Evolutionary conservation across 2,113 vertebrate species (phyloP).

Genomic region (Lynx canadensis): DNA sequence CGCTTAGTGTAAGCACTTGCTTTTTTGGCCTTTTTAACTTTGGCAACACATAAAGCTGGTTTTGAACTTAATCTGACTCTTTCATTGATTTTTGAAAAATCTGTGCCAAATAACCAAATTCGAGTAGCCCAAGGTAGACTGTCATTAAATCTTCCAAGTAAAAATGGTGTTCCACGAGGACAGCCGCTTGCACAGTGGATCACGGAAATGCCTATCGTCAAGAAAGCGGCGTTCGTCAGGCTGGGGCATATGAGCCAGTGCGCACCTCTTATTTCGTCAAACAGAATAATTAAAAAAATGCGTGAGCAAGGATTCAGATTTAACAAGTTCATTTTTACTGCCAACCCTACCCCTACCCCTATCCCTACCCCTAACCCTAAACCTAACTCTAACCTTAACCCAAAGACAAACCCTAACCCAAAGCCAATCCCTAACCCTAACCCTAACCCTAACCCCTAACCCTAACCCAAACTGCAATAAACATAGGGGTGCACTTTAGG

Average conservation of each 20-base stretch:
- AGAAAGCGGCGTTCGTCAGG: not conserved
- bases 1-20: not conserved
- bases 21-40: not conserved
- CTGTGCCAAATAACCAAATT: not conserved
- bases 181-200: fast-evolving
- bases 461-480: too few relatives aligned
- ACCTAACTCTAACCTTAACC: too few relatives aligned
- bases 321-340: not conserved
- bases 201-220: not conserved
- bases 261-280: not conserved
- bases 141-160: not conserved
- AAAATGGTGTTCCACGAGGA: not conserved
- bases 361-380: too few relatives aligned
- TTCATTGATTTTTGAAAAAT: not conserved
- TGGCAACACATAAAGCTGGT: not conserved
- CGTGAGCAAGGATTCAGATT: not conserved
- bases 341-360: fast-evolving
- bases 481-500: not conserved
- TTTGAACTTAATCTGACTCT: not conserved
- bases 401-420: too few relatives aligned
- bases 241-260: too few relatives aligned
- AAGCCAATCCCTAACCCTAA: too few relatives aligned
- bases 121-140: not conserved
- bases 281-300: not conserved
- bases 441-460: too few relatives aligned